Evolutionary conservation across 1,140 invertebrate species (phyloP), one percentile per base, ranked within the genome.

Genomic region (Steinernema feltiae): DNA sequence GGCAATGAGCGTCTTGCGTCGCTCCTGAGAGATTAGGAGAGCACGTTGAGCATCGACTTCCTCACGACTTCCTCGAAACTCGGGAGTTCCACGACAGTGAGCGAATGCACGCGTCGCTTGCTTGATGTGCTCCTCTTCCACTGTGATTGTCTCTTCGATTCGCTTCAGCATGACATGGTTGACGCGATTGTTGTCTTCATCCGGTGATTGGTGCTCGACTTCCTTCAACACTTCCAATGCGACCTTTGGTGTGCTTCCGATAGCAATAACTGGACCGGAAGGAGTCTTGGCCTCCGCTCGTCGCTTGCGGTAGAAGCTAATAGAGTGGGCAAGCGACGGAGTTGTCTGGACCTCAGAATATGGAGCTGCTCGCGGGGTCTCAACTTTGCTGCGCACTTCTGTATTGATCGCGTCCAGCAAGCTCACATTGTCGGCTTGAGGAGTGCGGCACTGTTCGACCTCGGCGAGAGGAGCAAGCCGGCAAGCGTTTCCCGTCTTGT

Each of bases 271-370:
- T 27, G 24, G 53, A 7, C 15, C 2, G 7, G 15, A 15, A 3
- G 53, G 12, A 7, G 53, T 17, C 53, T 12, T 46, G 53, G 3
- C 35, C 35, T 41, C 53, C 2, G 53, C 53, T 27, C 53, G 15
- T 3, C 53, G 53, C 53, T 63, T 63, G 53, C 53, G 53, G 24
- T 63, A 63, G 24, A 63, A 63, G 53, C 53, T 63, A 7, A 63
- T 63, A 7, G 53, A 63, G 53, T 63, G 53, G 12, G 53, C 53
- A n/a, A 63, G 24, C 15, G 15, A 27, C 53, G 53, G 53, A 27
- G 53, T 63, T 7, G 24, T 27, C 35, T 63, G 53, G 53, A 21
- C n/a, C n/a, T n/a, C n/a, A 63, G 15, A 7, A 15, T 3, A 21
- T 63, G 15, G 24, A 27, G 15, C 24, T 21, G 53, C 53, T 63